Evolutionary conservation across 2,888 invertebrate species (phyloP).

Genomic region (Quadroppia sp.): DNA sequence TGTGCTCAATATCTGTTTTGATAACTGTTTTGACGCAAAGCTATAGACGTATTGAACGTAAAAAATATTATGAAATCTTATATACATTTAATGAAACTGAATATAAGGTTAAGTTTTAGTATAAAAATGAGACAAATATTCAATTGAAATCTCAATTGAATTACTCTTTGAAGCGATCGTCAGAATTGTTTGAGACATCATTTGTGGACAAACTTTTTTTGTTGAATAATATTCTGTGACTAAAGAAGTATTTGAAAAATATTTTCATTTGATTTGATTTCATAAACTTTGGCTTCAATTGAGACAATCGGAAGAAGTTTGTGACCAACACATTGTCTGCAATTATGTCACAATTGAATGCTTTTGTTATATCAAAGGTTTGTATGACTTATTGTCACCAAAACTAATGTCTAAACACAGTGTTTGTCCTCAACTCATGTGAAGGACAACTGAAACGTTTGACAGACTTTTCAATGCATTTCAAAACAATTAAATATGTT

Average conservation of each 20-base stretch:
- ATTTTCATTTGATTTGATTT: too few relatives aligned
- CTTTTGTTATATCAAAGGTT: background rate
- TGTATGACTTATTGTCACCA: background rate
- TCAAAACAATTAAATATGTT: background rate
- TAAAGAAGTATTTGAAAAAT: too few relatives aligned
- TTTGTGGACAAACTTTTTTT: background rate
- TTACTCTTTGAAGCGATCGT: background rate
- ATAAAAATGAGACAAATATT: too few relatives aligned
- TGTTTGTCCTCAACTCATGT: slow-evolving; percentile 12
- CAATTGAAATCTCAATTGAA: too few relatives aligned
- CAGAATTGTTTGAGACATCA: background rate
- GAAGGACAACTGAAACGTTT: slow-evolving; percentile 17
- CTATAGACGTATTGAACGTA: too few relatives aligned
- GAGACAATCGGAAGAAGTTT: background rate
- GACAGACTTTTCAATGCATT: background rate
- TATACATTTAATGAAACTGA: too few relatives aligned
- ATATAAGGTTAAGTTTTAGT: too few relatives aligned
- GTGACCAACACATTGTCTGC: background rate
- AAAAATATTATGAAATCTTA: too few relatives aligned
- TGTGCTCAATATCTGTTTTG: too few relatives aligned
- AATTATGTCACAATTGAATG: slow-evolving; percentile 3
- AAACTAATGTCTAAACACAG: background rate
- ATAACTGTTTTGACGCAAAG: too few relatives aligned
- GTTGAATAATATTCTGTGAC: background rate
- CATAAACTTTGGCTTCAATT: background rate